Percentiles rank a stretch among this genome's conserved stretches.
Evolutionary conservation across 23 tunicate species (phyloP).

Genomic region (Halocynthia roretzi): DNA sequence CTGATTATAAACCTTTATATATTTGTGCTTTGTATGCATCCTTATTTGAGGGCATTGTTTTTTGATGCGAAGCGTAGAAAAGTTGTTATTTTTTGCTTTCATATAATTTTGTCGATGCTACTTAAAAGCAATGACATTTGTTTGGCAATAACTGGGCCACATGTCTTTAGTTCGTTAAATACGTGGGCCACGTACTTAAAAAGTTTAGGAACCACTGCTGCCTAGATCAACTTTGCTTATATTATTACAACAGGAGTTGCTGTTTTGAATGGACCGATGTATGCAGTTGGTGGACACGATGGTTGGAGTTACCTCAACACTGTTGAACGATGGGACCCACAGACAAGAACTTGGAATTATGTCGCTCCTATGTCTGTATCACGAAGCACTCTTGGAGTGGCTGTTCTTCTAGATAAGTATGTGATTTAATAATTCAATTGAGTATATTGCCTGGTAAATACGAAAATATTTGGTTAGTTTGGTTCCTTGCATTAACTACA

Average conservation of each 20-base stretch:
- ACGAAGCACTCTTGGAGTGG: slow-evolving; percentile 95
- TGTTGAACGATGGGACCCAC: slow-evolving; percentile 97
- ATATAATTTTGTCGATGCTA: no score
- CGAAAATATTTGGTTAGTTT: neutral
- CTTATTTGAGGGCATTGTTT: no score
- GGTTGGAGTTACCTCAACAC: slow-evolving; percentile 97
- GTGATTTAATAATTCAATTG: neutral
- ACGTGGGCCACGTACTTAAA: no score
- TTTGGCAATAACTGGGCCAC: no score
- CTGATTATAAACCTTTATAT: no score
- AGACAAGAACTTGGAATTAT: slow-evolving; percentile 83
- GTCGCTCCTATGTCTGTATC: slow-evolving; percentile 94
- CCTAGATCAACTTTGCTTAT: no score
- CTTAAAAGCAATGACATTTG: no score
- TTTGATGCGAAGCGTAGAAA: no score
- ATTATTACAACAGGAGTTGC: slow-evolving; percentile 51
- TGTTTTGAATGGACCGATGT: slow-evolving; percentile 86
- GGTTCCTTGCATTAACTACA: neutral
- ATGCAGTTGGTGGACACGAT: slow-evolving; percentile 97
- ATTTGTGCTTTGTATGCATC: no score
- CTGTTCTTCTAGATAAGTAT: slow-evolving; percentile 66
- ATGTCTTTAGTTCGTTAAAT: no score
- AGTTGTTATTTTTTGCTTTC: no score
- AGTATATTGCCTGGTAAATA: neutral
- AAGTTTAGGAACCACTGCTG: no score